phyloP scores from a whole-genome alignment of 2,888 invertebrate genomes.

The Drosophila sordidula region DNA sequence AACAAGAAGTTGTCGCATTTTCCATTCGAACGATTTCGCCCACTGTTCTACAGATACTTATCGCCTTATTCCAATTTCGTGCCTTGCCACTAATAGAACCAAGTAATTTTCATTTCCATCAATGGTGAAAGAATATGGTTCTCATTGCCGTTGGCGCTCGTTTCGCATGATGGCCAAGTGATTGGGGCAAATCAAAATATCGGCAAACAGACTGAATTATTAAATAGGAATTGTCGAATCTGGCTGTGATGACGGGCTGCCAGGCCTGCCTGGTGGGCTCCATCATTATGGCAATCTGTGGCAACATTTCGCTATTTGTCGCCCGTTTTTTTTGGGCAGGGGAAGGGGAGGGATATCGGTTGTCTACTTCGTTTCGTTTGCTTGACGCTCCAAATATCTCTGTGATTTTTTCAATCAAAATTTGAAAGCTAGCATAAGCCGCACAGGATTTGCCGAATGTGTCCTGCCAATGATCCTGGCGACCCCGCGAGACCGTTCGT shows the following conservation, averaged over 20 bases:
- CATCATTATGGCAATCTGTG: slow-evolving; percentile 62
- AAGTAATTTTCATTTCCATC: slow-evolving; percentile 6
- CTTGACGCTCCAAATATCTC: slow-evolving; percentile 39
- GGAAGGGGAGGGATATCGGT: not conserved
- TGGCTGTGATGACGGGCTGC: not conserved
- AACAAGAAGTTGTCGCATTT: not conserved
- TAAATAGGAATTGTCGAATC: slow-evolving; percentile 44
- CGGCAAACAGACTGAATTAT: slow-evolving; percentile 55
- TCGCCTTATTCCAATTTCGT: slow-evolving; percentile 5
- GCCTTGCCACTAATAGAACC: not conserved
- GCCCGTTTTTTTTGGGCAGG: slow-evolving; percentile 36
- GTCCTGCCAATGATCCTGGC: slow-evolving; percentile 54
- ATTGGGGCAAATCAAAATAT: slow-evolving; percentile 67
- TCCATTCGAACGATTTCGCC: not conserved
- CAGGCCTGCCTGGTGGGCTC: slow-evolving; percentile 11
- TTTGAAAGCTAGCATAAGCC: slow-evolving; percentile 78
- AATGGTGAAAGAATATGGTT: slow-evolving; percentile 18
- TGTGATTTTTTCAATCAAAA: slow-evolving; percentile 79
- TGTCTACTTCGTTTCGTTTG: slow-evolving; percentile 49
- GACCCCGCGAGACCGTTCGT: slow-evolving; percentile 39
- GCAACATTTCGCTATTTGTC: slow-evolving; percentile 73
- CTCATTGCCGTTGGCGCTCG: slow-evolving; percentile 29
- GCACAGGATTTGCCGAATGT: slow-evolving; percentile 72
- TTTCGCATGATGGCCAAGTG: slow-evolving; percentile 31
- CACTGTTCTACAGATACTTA: slow-evolving; percentile 15